Evolutionary conservation across 1,140 invertebrate species (phyloP), one percentile per base, ranked within the genome.

Genomic region (Hypothenemus hampei): DNA sequence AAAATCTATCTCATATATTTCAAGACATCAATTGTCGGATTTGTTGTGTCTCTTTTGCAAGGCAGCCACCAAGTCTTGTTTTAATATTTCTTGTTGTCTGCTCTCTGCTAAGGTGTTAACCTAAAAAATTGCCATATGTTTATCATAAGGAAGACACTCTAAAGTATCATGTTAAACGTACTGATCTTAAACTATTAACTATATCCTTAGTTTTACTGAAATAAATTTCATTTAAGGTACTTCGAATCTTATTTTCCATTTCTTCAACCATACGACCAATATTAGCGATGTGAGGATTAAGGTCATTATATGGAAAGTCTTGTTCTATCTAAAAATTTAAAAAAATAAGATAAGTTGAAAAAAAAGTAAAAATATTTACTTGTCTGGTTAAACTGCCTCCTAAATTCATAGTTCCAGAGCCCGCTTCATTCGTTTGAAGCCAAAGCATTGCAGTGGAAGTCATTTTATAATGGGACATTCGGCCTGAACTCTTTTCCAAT

Each of bases 121-220:
- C 50, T 53, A 53, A 8, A 53, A 23, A 46, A 22, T 4, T 8
- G 16, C n/a, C n/a, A 13, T 2, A 37, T 2, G 16, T 4, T 37
- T 11, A n/a, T 11, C 16, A 13, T n/a, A 37, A 37, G 16, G 7
- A 13, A 16, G 11, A 11, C 11, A 37, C 11, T 37, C 7, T 11
- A 37, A 37, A 37, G 10, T 31, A 31, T 31, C 13, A 31, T 31
- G 11, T 29, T 39, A 13, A 41, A 54, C 51, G 44, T 55, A 57
- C 83, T 35, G 91, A 93, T 40, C 97, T 82, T 56, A 99, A 76
- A n/a, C 93, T 93, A 69, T 97, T 97, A 11, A 99, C 93, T 69
- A 99, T 98, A 74, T 98, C 93, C 72, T 92, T 93, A 11, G 96
- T 99, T 78, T 99, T 99, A 64, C 95, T 92, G 79, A 99, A 99